phyloP scores from a whole-genome alignment of 2,888 invertebrate genomes.

The Dryococelus australis region DNA sequence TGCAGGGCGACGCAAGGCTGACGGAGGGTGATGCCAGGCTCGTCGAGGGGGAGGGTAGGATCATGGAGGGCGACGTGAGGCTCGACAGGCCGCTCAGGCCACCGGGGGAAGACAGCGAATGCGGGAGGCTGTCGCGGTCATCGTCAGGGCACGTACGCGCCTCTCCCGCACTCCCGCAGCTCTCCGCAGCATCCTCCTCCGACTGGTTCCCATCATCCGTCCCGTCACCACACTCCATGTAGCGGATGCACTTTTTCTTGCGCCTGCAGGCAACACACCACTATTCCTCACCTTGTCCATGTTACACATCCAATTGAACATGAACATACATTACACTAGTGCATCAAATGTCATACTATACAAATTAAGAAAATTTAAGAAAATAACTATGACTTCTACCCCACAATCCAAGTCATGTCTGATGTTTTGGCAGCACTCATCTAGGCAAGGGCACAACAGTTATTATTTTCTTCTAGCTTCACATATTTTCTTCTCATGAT shows the following conservation, averaged over 20 bases:
- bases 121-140: constrained; percentile 70
- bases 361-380: not conserved
- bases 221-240: constrained; percentile 83
- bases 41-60: constrained; percentile 81
- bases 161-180: constrained; percentile 81
- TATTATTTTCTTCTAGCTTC: too few relatives aligned
- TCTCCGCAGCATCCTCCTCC: constrained; percentile 74
- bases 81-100: constrained; percentile 73
- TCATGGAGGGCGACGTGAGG: constrained; percentile 73
- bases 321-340: not conserved
- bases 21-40: constrained; percentile 71
- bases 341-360: not conserved
- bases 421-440: not conserved
- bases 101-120: constrained; percentile 67
- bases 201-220: constrained; percentile 71
- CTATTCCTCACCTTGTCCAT: not conserved
- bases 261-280: constrained; percentile 70
- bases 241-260: constrained; percentile 96
- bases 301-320: not conserved
- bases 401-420: not conserved
- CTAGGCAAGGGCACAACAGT: too few relatives aligned
- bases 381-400: not conserved
- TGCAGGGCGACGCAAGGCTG: constrained; percentile 66
- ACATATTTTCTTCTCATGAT: too few relatives aligned
- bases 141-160: constrained; percentile 72